Evolutionary conservation across 30 jellyfish, hydroid and myxozoan species (phyloP), one percentile per base, ranked within the genome.

Genomic region (Hydractinia symbiolongicarpus): DNA sequence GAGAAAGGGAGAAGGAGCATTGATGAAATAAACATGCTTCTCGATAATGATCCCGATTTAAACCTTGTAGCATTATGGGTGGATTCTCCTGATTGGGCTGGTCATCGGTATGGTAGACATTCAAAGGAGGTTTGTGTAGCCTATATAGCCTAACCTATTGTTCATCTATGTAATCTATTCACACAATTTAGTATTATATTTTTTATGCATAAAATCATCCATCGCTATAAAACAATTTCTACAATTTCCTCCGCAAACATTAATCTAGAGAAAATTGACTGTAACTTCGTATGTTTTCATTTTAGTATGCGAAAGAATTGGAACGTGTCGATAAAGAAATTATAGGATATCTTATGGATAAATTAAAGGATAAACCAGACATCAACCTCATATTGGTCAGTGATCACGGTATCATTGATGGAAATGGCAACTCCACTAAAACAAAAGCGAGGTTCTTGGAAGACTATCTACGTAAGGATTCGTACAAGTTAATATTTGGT

Each of bases 1-100:
- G 78, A 52, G 54, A 16, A 55, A 19, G 79, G 54, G 77, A 52
- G 81, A 76, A 55, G 5, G 14, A 16, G 50, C 9, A 76, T 76
- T 8, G 84, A 76, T 76, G 84, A 76, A 55, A 58, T 78, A 16
- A 14, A 50, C 50, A 30, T 17, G 78, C 1, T 50, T 50, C 17
- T 76, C 0, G 77, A 19, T 52, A 51, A 76, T 15, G 84, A 76
- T 76, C 78, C 84, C 14, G 52, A 77, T 50, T 55, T 76, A 19
- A 76, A 76, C 84, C 55, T 76, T 16, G 10, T 76, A 53, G 68
- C 16, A 16, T 17, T 76, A 6, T 76, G 54, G 44, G 44, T 76
- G 50, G 84, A 76, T 55, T 78, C 52, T 9, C 84, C 84, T 16
- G 84, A 76, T 76, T 51, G 13, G 30, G 54, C 7, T 7, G 84